Base-by-base conservation (phyloP, 2,113 vertebrate genomes). In the Gnathonemus echidnorhynchus region DNA sequence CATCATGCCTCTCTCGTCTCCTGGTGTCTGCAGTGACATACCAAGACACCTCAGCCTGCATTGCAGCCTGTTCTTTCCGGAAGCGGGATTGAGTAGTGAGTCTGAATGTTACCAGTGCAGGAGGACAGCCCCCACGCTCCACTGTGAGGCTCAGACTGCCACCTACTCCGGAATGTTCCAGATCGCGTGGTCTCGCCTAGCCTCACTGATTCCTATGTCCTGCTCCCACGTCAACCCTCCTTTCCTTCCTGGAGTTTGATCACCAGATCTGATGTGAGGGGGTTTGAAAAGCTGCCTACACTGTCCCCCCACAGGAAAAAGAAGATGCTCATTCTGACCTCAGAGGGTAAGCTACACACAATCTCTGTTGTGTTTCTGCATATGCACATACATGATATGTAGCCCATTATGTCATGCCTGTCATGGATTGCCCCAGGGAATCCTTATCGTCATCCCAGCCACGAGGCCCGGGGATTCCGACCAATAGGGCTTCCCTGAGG, bases 141-240 rank as follows among this genome's bases (percentile, higher is more conserved):
- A 70, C 62, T 27, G 27, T 27, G n/a, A 62, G 24, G 56, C 56
- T n/a, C 56, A n/a, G 7, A n/a, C 56, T 62, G n/a, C 62, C n/a
- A 31, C 62, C 62, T 70, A 5, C 62, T 31, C 62, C 27, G 10
- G 9, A 56, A 45, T 83, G 83, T 52, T 89, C 66, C 48, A 90
- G 87, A 91, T 86, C 87, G 86, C 7, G 35, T 62, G 49, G 90
- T 89, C 90, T 91, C 74, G 45, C 88, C 86, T 80, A 62, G 88
- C 91, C 91, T 27, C 62, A 31, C 10, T 31, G 45, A 88, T 89
- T 89, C 86, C 56, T 87, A 87, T 91, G 92, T 90, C 90, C 89
- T 53, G 92, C 90, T 90, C 86, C 49, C 50, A 89, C 89, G 89
- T 89, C 86, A 86, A 86, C 89, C 74, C 53, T 91, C 39, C 80